Conservation (phyloP, 2,113 vertebrate genomes). For the Zosterops pallidus region DNA sequence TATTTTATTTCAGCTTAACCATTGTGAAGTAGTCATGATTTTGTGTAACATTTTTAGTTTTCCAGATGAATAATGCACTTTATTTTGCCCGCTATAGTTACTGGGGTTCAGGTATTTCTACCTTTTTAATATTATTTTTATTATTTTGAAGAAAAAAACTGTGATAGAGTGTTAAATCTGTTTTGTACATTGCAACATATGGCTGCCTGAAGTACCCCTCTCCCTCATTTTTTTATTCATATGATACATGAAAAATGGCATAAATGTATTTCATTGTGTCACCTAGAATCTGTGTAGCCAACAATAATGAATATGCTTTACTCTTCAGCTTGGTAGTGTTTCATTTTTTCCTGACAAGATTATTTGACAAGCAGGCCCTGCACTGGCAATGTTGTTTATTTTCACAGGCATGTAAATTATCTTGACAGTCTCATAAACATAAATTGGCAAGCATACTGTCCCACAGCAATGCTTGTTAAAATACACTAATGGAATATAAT, state of each 20-base stretch:
- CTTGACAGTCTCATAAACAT: slow-evolving; percentile 82
- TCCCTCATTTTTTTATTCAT: slow-evolving; percentile 72
- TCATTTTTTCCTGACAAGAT: slow-evolving; percentile 79
- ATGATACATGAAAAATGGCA: slow-evolving; percentile 76
- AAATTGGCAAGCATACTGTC: slow-evolving; percentile 80
- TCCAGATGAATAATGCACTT: slow-evolving; percentile 70
- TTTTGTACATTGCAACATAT: slow-evolving; percentile 57
- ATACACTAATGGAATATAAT: slow-evolving; percentile 80
- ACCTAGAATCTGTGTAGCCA: slow-evolving; percentile 73
- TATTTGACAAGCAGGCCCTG: slow-evolving; percentile 77
- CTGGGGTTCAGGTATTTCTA: neutral
- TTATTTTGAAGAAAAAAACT: slow-evolving; percentile 56
- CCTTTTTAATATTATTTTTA: slow-evolving; percentile 2
- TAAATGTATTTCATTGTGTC: slow-evolving; percentile 78
- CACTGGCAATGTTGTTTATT: slow-evolving; percentile 79
- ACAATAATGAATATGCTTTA: slow-evolving; percentile 76
- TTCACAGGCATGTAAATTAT: slow-evolving; percentile 82
- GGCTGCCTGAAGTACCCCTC: slow-evolving; percentile 59
- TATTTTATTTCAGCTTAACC: slow-evolving; percentile 27
- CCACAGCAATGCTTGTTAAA: slow-evolving; percentile 80
- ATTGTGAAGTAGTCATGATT: slow-evolving; percentile 29
- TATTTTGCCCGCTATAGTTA: slow-evolving; percentile 55
- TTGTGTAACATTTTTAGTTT: slow-evolving; percentile 50
- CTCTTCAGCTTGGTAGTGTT: slow-evolving; percentile 72
- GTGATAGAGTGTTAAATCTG: slow-evolving; percentile 55